Percentiles rank a stretch among this genome's conserved stretches.
phyloP scores from a whole-genome alignment of 2,113 vertebrate genomes.

The Pseudopipra pipra region DNA sequence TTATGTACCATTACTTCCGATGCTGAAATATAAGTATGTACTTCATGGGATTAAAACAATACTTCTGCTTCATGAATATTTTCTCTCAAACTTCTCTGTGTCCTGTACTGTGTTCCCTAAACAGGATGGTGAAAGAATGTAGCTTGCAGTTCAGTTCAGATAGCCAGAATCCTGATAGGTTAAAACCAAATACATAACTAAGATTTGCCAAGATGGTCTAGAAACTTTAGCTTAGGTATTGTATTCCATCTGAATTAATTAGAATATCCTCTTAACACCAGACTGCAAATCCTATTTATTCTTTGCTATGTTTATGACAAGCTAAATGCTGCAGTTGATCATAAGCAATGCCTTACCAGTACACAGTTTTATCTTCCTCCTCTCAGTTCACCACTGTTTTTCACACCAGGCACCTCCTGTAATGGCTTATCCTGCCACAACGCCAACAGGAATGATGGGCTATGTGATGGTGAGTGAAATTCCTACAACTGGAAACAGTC shows the following conservation, averaged over 20 bases:
- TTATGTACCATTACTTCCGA: background rate
- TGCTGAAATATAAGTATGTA: background rate
- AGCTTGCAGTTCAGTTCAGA: background rate
- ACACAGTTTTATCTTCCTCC: background rate
- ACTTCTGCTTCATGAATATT: background rate
- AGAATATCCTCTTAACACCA: background rate
- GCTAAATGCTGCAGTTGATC: conserved; percentile 24
- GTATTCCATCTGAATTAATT: background rate
- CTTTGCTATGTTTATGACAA: conserved; percentile 34
- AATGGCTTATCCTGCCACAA: conserved; percentile 94
- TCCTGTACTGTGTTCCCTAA: background rate
- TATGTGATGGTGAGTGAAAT: conserved; percentile 88
- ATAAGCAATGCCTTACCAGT: background rate
- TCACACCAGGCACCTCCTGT: conserved; percentile 87
- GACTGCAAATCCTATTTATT: background rate
- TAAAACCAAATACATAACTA: background rate
- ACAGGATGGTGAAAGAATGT: background rate
- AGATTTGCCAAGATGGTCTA: background rate
- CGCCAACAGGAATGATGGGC: conserved; percentile 92
- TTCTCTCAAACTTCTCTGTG: background rate
- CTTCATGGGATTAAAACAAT: background rate
- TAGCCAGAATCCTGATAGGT: background rate
- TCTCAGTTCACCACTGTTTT: conserved; percentile 42
- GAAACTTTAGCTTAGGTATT: background rate
- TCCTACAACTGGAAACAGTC: background rate